Evolutionary conservation across 1,140 invertebrate species (phyloP).

Genomic region (Cotesia chilonis): DNA sequence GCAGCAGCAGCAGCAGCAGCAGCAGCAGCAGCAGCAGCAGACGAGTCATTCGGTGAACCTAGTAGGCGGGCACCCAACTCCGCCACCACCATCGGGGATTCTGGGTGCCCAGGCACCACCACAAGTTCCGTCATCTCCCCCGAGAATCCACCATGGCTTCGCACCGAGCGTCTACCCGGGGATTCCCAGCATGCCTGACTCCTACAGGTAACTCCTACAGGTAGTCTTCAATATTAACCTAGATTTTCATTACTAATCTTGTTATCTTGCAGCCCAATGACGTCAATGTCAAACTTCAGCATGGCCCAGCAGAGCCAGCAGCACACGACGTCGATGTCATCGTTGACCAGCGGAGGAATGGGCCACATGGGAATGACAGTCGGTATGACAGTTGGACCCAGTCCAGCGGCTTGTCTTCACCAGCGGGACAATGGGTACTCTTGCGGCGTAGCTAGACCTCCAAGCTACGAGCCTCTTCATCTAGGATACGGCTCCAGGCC

Average conservation of each 20-base stretch:
- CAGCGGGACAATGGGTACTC: constrained; percentile 73
- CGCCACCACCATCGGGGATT: constrained; percentile 60
- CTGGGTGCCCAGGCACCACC: constrained; percentile 57
- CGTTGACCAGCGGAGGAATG: constrained; percentile 63
- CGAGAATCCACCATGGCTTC: constrained; percentile 63
- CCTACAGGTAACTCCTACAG: constrained; percentile 72
- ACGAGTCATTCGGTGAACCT: constrained; percentile 48
- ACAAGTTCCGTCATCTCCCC: constrained; percentile 59
- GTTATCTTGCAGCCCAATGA: constrained; percentile 63
- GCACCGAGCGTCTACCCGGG: constrained; percentile 62
- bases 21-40: constrained; percentile 53
- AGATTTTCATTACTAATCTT: background rate
- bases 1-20: constrained; percentile 53
- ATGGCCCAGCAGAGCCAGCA: constrained; percentile 60
- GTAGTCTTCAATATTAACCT: background rate
- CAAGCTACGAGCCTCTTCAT: constrained; percentile 74
- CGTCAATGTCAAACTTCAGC: constrained; percentile 68
- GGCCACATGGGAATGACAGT: constrained; percentile 64
- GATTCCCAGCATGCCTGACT: constrained; percentile 68
- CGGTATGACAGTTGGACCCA: constrained; percentile 66
- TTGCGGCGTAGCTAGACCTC: constrained; percentile 71
- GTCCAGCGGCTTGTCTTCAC: constrained; percentile 73
- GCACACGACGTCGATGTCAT: constrained; percentile 59
- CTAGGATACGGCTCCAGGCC: constrained; percentile 72
- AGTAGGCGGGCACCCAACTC: constrained; percentile 67